Evolutionary conservation across 2,888 invertebrate genomes (phyloP), one percentile per base, ranked within the genome.

Genomic region (Sphaeridia pumilis): DNA sequence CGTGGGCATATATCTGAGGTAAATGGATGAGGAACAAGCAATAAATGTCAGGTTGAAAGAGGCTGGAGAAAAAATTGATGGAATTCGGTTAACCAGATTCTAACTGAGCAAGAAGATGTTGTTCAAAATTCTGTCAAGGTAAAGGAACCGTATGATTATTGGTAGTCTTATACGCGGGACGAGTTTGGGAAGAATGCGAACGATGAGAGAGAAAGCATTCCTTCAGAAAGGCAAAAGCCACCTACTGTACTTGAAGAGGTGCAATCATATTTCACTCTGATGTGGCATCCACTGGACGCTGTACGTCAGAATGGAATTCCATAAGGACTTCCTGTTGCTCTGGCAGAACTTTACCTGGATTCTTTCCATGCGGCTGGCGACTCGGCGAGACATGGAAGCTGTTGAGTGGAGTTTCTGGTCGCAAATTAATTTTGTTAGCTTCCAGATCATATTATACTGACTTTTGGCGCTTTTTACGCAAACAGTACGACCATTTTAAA

Each of bases 321-420:
- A n/a, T 45, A 50, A 14, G 22, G 50, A 50, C 50, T 50, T 43
- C 50, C 50, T 31, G 44, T 45, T 42, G 49, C 36, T 36, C n/a
- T 36, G n/a, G n/a, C 10, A 36, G 20, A 36, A 36, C 36, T 36
- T 36, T 4, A 36, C n/a, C 36, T 17, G n/a, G n/a, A 17, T n/a
- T 17, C 3, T 36, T 7, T 36, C 20, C n/a, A n/a, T n/a, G n/a
- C 12, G 31, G 31, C 12, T 12, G 31, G 7, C 31, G 31, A 12
- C 31, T 7, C 12, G 10, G 31, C 12, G 10, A 31, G 34, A 12
- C 12, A 31, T 31, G n/a, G n/a, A n/a, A n/a, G n/a, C n/a, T n/a
- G n/a, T n/a, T n/a, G n/a, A n/a, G n/a, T n/a, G n/a, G n/a, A n/a
- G n/a, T n/a, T n/a, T n/a, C n/a, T n/a, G n/a, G n/a, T n/a, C n/a